Evolutionary conservation across 2,797 vertebrate genomes (phyloP).

Genomic region (Danio choprae): DNA sequence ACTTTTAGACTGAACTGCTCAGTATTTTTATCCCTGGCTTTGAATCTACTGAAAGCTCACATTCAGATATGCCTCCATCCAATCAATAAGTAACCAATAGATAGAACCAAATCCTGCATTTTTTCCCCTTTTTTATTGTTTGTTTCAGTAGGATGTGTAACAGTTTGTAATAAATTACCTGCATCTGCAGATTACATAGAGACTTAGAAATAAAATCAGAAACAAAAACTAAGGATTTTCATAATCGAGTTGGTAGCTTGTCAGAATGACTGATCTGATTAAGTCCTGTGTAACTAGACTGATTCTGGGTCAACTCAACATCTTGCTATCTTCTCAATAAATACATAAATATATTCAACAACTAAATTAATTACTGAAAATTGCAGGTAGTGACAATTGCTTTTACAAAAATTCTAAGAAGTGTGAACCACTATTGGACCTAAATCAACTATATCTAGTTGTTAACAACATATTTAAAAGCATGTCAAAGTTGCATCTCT

Average conservation of each 20-base stretch:
- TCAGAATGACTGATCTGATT: not conserved
- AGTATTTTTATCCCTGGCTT: not conserved
- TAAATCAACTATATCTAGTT: no score
- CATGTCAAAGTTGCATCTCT: no score
- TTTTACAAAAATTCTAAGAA: no score
- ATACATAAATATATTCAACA: not conserved
- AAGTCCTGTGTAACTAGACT: not conserved
- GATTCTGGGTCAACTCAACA: not conserved
- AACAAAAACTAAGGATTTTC: not conserved
- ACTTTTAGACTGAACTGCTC: not conserved
- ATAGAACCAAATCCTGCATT: slow-evolving; percentile 1
- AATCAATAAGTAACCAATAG: not conserved
- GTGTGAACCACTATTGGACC: no score
- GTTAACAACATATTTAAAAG: no score
- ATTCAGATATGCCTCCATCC: not conserved
- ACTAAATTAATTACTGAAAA: no score
- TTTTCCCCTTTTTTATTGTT: not conserved
- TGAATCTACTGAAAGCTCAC: not conserved
- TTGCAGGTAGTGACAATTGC: no score
- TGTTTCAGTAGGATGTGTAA: not conserved
- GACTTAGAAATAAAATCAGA: not conserved
- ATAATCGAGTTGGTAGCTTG: not conserved
- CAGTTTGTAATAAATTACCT: not conserved
- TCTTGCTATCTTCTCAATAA: not conserved
- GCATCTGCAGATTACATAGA: not conserved